A percentile compares a stretch with the other conserved stretches of the same genome.
Conservation (phyloP, 2,888 invertebrate genomes). For the Phyto melanocephala region DNA sequence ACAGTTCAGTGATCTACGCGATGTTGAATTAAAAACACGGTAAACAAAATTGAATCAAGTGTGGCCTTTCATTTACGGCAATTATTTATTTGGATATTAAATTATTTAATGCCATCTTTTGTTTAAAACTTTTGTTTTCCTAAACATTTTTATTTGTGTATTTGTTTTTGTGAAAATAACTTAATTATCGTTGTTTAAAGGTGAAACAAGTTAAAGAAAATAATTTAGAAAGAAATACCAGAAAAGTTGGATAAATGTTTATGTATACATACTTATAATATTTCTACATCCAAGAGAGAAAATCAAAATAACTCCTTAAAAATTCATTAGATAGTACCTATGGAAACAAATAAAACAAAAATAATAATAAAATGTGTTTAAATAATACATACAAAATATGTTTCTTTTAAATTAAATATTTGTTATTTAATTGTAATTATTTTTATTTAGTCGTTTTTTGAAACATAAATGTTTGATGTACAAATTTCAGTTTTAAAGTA, state of each 20-base stretch:
- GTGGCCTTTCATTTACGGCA: slow-evolving; percentile 14
- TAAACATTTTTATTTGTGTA: slow-evolving; percentile 3
- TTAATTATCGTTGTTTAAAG: slow-evolving; percentile 19
- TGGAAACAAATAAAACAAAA: neutral
- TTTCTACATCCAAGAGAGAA: no score
- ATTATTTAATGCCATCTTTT: slow-evolving; percentile 7
- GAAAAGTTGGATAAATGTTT: neutral
- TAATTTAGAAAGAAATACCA: neutral
- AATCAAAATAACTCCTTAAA: no score
- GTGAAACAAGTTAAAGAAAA: slow-evolving; percentile 29
- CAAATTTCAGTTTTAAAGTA: slow-evolving; percentile 40
- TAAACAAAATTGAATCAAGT: neutral
- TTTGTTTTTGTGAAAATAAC: neutral
- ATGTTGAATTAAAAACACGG: slow-evolving; percentile 68
- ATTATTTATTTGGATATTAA: slow-evolving; percentile 5
- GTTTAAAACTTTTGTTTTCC: slow-evolving; percentile 26
- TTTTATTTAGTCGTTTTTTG: slow-evolving; percentile 24
- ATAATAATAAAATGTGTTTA: neutral
- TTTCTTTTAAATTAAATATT: neutral
- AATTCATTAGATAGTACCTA: no score
- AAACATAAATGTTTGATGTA: neutral
- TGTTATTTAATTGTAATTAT: neutral
- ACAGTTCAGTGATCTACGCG: slow-evolving; percentile 72
- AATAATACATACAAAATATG: neutral
- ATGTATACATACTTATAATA: neutral